Base-by-base conservation (phyloP, 2,113 vertebrate genomes). In the Riparia riparia region DNA sequence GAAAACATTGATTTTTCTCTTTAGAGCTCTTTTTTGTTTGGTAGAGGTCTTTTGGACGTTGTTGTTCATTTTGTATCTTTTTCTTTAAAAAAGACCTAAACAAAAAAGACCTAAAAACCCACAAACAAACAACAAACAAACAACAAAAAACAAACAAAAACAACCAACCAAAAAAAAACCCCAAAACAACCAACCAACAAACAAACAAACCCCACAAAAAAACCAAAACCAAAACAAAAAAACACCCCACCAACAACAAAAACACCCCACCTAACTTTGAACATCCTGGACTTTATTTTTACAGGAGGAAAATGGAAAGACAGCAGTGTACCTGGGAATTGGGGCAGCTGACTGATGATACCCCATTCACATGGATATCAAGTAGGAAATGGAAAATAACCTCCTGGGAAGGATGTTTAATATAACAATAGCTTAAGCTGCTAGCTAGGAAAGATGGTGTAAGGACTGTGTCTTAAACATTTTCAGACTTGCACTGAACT, bases 301-400 rank as follows among this genome's bases (percentile, higher is more conserved):
- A 5, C 14, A 32, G 45, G 14, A 77, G 7, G 21, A 60, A 91
- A 94, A 69, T 41, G 14, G 28, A 89, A 39, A 89, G 25, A 37
- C 17, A 70, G 15, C 19, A 45, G 19, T 22, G 20, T 72, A 44
- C 25, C 19, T 77, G 14, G 15, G 10, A 13, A 4, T 19, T 65
- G 50, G 9, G 25, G 20, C 17, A 65, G 6, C 28, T 86, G 29
- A 37, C 8, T 53, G 18, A 56, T 64, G 15, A 26, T 41, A 78
- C 12, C 2, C 13, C 10, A 49, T 65, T 49, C 6, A 14, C 3
- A 3, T 14, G 8, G 6, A 44, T n/a, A 76, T 18, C 0, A 2
- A 80, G 12, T 20, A 61, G 19, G 14, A 82, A 76, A 73, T 49
- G 6, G 10, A 47, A 66, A 89, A 72, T 25, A 24, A 20, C 1